Evolutionary conservation across 2,113 vertebrate genomes (phyloP).

Genomic region (Rhagologus leucostigma): DNA sequence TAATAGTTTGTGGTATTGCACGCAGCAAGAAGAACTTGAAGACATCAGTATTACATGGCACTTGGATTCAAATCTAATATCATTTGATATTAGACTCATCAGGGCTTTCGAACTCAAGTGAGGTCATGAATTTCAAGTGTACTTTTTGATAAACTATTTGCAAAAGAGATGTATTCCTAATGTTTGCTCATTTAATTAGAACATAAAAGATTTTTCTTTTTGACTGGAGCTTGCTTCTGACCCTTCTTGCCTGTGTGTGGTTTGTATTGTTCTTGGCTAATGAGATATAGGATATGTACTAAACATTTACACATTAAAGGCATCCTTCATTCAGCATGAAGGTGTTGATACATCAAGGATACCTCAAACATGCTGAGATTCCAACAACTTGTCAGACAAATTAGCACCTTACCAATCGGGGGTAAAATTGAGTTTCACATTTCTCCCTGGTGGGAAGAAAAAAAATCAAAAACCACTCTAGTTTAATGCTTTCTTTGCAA

Average conservation of each 20-base stretch:
- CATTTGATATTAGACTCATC: neutral
- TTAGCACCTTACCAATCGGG: slow-evolving; percentile 83
- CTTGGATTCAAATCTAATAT: neutral
- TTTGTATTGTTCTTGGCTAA: slow-evolving; percentile 74
- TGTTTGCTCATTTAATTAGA: slow-evolving; percentile 64
- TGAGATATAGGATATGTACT: slow-evolving; percentile 84
- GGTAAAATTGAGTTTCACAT: slow-evolving; percentile 81
- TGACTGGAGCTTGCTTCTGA: slow-evolving; percentile 46
- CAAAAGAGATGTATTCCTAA: neutral
- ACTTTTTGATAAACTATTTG: slow-evolving; percentile 19
- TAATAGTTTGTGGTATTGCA: neutral
- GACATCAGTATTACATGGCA: neutral
- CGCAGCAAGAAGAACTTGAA: neutral
- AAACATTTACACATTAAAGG: slow-evolving; percentile 79
- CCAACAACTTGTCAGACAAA: slow-evolving; percentile 88
- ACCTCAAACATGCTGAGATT: slow-evolving; percentile 85
- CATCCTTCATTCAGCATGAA: slow-evolving; percentile 84
- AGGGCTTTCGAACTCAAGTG: neutral
- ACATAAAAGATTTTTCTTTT: slow-evolving; percentile 59
- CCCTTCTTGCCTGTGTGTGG: slow-evolving; percentile 58
- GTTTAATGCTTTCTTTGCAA: slow-evolving; percentile 60
- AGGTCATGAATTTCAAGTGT: neutral
- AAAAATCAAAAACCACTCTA: slow-evolving; percentile 61
- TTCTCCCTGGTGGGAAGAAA: slow-evolving; percentile 71
- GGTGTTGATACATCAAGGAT: slow-evolving; percentile 92